Percentiles rank a stretch among this genome's conserved stretches.
phyloP scores from a whole-genome alignment of 2,888 invertebrate species.

The Chironomus riparius region DNA sequence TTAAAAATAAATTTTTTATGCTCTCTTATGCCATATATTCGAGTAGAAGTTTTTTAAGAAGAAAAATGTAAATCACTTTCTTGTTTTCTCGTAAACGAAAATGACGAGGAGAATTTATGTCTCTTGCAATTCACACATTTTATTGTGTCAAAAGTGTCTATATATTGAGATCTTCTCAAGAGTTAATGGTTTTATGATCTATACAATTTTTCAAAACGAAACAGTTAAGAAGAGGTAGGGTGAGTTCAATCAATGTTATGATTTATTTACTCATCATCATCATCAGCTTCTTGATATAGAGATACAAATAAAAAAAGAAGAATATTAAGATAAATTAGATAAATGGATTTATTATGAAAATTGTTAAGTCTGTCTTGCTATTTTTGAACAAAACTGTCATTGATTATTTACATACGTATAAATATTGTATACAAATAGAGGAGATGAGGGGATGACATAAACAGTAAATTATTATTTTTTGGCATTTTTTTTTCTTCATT shows the following conservation, averaged over 20 bases:
- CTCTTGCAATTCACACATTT: slow-evolving; percentile 15
- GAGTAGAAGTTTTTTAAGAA: neutral
- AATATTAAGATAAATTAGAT: too few relatives aligned
- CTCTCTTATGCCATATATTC: neutral
- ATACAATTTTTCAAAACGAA: neutral
- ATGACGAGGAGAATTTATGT: neutral
- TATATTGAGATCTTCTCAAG: neutral
- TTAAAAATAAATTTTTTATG: neutral
- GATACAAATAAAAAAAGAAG: too few relatives aligned
- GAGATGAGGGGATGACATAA: neutral
- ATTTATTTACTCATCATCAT: neutral
- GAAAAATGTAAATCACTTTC: neutral
- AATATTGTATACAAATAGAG: neutral
- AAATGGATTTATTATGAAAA: too few relatives aligned
- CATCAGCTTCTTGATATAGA: too few relatives aligned
- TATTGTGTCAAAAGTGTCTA: neutral
- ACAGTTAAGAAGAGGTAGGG: too few relatives aligned
- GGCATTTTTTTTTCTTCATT: neutral
- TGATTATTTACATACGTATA: too few relatives aligned
- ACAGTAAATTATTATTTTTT: neutral
- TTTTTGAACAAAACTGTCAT: too few relatives aligned
- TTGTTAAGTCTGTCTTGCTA: too few relatives aligned
- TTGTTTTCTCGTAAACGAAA: neutral
- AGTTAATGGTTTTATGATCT: slow-evolving; percentile 4
- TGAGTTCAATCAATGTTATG: neutral